These are phyloP conservation scores for Myotis planiceps DNA, from an alignment of 2,797 vertebrate genomes.

Conservation along the genomic window DNA sequence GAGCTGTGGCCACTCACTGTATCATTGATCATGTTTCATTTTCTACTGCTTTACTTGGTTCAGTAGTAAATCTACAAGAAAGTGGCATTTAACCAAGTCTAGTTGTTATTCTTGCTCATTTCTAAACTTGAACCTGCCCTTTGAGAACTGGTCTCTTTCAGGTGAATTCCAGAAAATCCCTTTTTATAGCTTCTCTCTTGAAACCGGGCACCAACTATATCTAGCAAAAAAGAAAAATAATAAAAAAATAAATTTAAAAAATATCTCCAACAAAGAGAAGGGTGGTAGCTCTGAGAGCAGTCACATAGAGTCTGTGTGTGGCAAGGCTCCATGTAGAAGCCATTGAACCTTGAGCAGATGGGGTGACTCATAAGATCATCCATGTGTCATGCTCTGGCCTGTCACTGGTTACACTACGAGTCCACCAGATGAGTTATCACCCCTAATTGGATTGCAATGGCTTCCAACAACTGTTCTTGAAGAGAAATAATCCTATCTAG, in stretches of 20 bases:
- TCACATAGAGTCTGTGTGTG: background rate
- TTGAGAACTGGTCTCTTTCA: conserved; percentile 19
- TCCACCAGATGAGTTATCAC: background rate
- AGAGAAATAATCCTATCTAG: background rate
- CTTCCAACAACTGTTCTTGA: background rate
- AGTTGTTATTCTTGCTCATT: background rate
- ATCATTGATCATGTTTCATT: background rate
- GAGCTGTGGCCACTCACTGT: background rate
- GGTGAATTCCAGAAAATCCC: background rate
- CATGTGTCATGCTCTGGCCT: background rate
- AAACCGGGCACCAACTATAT: background rate
- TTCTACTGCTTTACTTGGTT: background rate
- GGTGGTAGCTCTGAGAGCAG: background rate
- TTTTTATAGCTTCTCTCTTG: background rate
- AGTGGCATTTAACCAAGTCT: background rate
- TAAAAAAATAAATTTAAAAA: background rate
- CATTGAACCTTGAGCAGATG: background rate
- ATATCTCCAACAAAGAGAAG: background rate
- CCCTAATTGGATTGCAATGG: background rate
- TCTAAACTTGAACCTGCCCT: background rate
- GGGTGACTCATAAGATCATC: background rate
- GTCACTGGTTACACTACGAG: background rate
- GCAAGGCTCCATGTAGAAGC: background rate
- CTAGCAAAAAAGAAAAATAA: background rate
- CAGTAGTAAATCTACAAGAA: background rate